phyloP scores from a whole-genome alignment of 1,140 invertebrate species.

The Muscidifurax raptorellus region DNA sequence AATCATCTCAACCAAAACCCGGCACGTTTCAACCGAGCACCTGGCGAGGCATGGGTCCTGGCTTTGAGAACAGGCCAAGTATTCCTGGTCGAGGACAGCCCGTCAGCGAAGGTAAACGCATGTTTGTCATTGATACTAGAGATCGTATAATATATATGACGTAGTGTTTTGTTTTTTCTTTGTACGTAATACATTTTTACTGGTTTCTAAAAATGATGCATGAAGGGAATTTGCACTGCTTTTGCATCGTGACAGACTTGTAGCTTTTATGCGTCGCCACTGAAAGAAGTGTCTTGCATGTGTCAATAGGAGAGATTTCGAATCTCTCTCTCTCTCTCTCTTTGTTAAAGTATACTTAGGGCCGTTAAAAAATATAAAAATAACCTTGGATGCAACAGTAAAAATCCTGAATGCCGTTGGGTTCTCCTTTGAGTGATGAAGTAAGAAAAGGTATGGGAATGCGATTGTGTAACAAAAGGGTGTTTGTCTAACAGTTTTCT shows the following conservation, averaged over 20 bases:
- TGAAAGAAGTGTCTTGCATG: constrained; percentile 21
- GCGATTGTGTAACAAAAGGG: neutral
- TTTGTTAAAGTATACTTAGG: neutral
- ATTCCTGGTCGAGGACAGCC: neutral
- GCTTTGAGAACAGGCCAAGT: constrained; percentile 39
- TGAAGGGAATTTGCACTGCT: constrained; percentile 45
- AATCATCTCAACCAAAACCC: neutral
- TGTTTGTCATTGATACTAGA: neutral
- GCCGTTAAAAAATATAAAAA: neutral
- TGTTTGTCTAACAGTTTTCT: neutral
- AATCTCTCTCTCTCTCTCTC: neutral
- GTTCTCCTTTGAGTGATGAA: neutral
- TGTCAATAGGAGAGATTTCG: neutral
- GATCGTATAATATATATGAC: neutral
- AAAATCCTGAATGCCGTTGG: constrained; percentile 23
- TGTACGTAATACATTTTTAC: neutral
- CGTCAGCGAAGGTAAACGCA: neutral
- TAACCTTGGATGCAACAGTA: neutral
- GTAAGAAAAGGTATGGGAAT: constrained; percentile 30
- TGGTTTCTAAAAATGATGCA: constrained; percentile 32
- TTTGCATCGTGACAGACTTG: constrained; percentile 29
- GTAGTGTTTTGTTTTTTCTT: neutral
- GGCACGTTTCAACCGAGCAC: constrained; percentile 11
- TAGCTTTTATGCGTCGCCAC: constrained; percentile 19
- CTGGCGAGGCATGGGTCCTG: constrained; percentile 44